Percentiles rank a stretch among this genome's conserved stretches.
Conservation (phyloP, 2,113 vertebrate species). For the Heterotilapia buettikoferi region DNA sequence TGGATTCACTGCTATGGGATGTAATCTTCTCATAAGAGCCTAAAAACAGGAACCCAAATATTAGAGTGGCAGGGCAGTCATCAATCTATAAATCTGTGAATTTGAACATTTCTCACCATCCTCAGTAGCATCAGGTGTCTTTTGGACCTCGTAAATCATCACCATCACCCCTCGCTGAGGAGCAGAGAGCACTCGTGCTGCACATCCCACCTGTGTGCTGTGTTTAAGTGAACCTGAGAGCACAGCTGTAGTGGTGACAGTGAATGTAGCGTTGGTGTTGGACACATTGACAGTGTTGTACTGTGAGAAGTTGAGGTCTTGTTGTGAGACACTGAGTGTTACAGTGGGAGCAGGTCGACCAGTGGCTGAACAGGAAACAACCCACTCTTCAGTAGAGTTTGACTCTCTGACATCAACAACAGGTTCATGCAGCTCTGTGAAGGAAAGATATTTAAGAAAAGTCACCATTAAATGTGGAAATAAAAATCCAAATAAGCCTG, state of each 20-base stretch:
- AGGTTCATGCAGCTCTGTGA: conserved; percentile 38
- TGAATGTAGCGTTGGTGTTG: not conserved
- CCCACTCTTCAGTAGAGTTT: not conserved
- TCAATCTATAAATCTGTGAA: not conserved
- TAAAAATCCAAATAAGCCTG: not conserved
- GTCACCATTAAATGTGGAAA: accelerated
- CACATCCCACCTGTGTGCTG: not conserved
- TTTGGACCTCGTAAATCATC: not conserved
- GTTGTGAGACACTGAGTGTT: not conserved
- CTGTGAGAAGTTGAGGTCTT: too few species aligned
- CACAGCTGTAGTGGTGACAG: not conserved
- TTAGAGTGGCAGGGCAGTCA: not conserved
- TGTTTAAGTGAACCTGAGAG: not conserved
- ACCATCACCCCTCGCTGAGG: accelerated
- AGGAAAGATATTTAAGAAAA: not conserved
- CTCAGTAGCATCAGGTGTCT: accelerated
- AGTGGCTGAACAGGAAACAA: not conserved
- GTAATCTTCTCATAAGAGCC: not conserved
- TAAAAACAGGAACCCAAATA: not conserved
- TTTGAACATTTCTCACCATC: not conserved
- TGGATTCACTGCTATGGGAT: not conserved
- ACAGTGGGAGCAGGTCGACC: not conserved
- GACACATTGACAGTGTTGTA: too few species aligned
- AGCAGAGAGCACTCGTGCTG: not conserved
- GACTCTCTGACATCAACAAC: not conserved